phyloP scores from a whole-genome alignment of 2,113 vertebrate species.

The Anolis carolinensis region DNA sequence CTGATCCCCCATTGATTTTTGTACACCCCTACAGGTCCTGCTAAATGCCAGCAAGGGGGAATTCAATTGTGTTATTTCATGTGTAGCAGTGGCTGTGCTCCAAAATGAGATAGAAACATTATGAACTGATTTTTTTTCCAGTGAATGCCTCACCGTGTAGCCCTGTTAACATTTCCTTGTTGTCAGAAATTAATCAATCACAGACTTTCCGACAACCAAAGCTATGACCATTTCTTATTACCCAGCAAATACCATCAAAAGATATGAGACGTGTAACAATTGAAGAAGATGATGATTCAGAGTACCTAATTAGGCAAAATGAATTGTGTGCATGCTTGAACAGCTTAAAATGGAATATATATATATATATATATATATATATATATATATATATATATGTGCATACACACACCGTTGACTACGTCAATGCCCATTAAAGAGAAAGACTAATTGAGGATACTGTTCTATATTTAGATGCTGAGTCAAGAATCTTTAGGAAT shows the following conservation, averaged over 20 bases:
- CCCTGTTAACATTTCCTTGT: constrained; percentile 59
- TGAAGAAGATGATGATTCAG: constrained; percentile 76
- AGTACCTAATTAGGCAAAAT: constrained; percentile 67
- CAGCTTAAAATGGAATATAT: constrained; percentile 60
- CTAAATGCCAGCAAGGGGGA: constrained; percentile 72
- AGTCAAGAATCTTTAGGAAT: constrained; percentile 15
- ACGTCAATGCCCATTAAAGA: constrained; percentile 36
- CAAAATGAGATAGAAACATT: constrained; percentile 62
- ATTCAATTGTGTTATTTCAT: constrained; percentile 61
- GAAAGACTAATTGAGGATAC: constrained; percentile 37
- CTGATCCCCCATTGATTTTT: constrained; percentile 75
- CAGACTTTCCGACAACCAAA: constrained; percentile 49
- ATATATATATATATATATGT: constrained; percentile 3
- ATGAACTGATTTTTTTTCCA: constrained; percentile 70
- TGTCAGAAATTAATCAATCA: constrained; percentile 72
- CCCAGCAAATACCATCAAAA: constrained; percentile 54
- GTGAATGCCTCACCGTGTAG: constrained; percentile 55
- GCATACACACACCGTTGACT: not conserved
- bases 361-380: constrained; percentile 39
- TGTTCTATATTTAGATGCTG: constrained; percentile 2
- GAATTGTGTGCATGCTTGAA: constrained; percentile 63
- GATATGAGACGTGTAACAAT: constrained; percentile 60
- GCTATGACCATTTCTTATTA: constrained; percentile 68
- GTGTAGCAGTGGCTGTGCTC: constrained; percentile 34
- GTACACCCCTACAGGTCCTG: constrained; percentile 63